Evolutionary conservation across 2,888 invertebrate genomes (phyloP), one percentile per base, ranked within the genome.

Genomic region (Tethea ocularis): DNA sequence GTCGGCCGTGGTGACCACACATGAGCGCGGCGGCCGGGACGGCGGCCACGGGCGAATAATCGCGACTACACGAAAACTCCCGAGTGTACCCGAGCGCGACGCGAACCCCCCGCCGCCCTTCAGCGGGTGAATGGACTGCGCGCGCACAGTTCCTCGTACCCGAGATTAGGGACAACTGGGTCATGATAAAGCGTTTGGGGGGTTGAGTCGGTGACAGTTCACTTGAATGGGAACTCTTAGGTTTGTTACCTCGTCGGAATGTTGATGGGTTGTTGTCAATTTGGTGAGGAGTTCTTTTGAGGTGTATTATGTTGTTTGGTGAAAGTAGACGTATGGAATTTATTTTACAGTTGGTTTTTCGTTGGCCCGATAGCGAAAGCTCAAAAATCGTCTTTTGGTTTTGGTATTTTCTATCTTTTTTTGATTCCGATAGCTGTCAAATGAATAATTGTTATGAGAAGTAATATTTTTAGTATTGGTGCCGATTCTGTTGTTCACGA

Each of bases 1-100:
- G 81, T 92, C 93, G 71, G 91, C 91, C 93, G 93, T 92, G 86
- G 87, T 89, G 86, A 78, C 84, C 20, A 46, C 46, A 46, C 20
- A 46, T 46, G 46, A 46, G 46, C 46, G 46, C 46, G 20, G 38
- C 38, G 38, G 38, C 38, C 38, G 38, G 68, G 74, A 74, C 75
- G 82, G 78, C 76, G 81, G 71, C 69, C 67, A 51, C 64, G 72
- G 70, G 71, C 83, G 79, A 74, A 78, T 80, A 76, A 79, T 78
- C 77, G 69, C 83, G 81, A 79, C 82, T 79, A 77, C 74, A 69
- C 77, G 72, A 72, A 52, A 33, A 52, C 62, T 56, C 59, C 69
- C 72, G 74, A 68, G 60, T 60, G 59, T 53, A 17, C 57, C 26
- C 33, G 11, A 11, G 11, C 11, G 11, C 33, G 29, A 29, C n/a